These are phyloP conservation scores for Buphagus erythrorhynchus DNA, from an alignment of 2,797 vertebrate species.

Conservation along the genomic window DNA sequence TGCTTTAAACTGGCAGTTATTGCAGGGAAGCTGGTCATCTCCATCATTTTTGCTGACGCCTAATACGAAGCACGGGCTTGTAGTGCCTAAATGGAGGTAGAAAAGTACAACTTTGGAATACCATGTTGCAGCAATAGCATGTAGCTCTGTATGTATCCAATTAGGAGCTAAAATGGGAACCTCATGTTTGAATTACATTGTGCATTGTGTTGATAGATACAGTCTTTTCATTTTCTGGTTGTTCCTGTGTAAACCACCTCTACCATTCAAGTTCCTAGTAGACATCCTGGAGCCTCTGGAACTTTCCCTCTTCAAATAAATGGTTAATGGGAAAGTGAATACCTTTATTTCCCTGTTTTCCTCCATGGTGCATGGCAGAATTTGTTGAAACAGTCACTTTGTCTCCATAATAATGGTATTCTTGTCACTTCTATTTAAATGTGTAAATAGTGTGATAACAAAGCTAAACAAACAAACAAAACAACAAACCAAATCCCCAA, in stretches of 20 bases:
- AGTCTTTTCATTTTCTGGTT: not conserved
- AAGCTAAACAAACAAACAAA: not conserved
- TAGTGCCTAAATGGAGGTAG: not conserved
- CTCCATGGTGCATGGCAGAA: not conserved
- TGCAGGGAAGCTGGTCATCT: not conserved
- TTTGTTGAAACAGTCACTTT: not conserved
- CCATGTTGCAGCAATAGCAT: not conserved
- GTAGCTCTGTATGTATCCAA: rapidly evolving
- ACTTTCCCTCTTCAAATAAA: not conserved
- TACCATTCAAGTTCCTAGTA: not conserved
- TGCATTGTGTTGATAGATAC: not conserved
- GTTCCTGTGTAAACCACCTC: not conserved
- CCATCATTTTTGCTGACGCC: not conserved
- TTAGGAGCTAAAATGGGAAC: not conserved
- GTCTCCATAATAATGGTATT: not conserved
- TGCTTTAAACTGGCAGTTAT: not conserved
- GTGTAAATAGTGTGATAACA: not conserved
- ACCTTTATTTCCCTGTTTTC: not conserved
- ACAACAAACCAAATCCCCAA: rapidly evolving
- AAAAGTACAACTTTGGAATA: not conserved
- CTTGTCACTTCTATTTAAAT: not conserved
- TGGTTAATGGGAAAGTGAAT: not conserved
- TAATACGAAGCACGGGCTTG: not conserved
- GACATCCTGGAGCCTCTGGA: not conserved
- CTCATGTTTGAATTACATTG: not conserved